Conservation (phyloP, 2,797 vertebrate species). For the Hemitrygon akajei region DNA sequence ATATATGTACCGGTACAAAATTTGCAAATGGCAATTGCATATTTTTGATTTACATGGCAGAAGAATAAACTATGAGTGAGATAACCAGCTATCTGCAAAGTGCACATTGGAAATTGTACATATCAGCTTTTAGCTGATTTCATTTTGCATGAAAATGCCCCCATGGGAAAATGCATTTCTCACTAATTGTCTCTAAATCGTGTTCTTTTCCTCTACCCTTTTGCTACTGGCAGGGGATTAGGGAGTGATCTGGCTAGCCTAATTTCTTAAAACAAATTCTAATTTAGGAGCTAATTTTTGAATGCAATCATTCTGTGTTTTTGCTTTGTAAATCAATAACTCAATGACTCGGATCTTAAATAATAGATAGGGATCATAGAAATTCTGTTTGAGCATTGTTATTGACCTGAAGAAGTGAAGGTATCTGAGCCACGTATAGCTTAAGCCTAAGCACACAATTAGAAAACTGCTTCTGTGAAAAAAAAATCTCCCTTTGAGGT, state of each 20-base stretch:
- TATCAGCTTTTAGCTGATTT: neutral
- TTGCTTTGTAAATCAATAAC: neutral
- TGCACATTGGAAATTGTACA: neutral
- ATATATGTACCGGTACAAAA: neutral
- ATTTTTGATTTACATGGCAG: neutral
- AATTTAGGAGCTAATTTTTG: neutral
- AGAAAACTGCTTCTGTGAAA: neutral
- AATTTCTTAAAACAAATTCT: constrained; percentile 19
- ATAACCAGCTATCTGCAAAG: neutral
- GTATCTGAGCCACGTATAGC: too few relatives aligned
- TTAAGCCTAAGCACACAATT: too few relatives aligned
- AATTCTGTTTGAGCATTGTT: neutral
- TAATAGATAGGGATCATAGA: neutral
- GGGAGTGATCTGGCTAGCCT: neutral
- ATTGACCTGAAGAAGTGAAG: neutral
- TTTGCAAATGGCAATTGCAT: neutral
- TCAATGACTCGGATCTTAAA: neutral
- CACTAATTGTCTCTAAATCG: neutral
- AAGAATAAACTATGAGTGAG: neutral
- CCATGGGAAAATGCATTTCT: neutral
- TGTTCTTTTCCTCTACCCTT: neutral
- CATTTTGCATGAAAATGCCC: neutral
- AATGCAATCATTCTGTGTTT: neutral
- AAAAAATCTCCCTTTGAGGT: too few relatives aligned
- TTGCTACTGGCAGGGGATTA: neutral